These are phyloP conservation scores for Brachirus orientalis DNA, from an alignment of 2,113 vertebrate species.

Conservation along the genomic window DNA sequence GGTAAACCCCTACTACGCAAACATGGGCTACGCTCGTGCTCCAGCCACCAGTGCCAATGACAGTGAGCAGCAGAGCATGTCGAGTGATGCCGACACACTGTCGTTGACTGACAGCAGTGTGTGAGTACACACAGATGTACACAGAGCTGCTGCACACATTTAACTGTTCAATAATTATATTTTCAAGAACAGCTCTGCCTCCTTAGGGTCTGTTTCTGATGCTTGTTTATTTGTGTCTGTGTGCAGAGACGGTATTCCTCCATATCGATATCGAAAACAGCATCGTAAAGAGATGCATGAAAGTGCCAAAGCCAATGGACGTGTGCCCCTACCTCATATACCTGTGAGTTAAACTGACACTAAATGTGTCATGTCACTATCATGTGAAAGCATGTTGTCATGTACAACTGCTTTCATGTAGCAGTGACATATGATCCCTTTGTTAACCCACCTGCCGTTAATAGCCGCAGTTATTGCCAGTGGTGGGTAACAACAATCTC, in stretches of 20 bases:
- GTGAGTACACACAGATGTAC: conserved; percentile 79
- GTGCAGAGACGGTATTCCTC: conserved; percentile 93
- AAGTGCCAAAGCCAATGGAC: conserved; percentile 98
- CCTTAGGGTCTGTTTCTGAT: background rate
- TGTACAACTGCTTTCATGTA: no score
- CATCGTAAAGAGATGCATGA: conserved; percentile 98
- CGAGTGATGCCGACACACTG: conserved; percentile 96
- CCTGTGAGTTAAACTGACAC: conserved; percentile 87
- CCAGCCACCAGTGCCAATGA: conserved; percentile 97
- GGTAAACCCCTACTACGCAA: conserved; percentile 94
- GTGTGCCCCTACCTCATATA: conserved; percentile 98
- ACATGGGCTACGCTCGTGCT: conserved; percentile 92
- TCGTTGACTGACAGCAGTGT: conserved; percentile 96
- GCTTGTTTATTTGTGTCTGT: conserved; percentile 8
- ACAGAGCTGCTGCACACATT: background rate
- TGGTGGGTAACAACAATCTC: no score
- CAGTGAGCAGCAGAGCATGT: conserved; percentile 99
- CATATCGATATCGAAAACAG: conserved; percentile 93
- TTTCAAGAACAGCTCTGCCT: background rate
- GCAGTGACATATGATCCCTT: no score
- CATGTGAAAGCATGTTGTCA: no score
- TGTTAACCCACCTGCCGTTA: no score
- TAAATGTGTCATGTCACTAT: background rate
- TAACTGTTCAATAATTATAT: background rate
- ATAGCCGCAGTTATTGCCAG: no score